Base-by-base conservation (phyloP, 2,113 vertebrate genomes). In the Eudyptes chrysolophus region DNA sequence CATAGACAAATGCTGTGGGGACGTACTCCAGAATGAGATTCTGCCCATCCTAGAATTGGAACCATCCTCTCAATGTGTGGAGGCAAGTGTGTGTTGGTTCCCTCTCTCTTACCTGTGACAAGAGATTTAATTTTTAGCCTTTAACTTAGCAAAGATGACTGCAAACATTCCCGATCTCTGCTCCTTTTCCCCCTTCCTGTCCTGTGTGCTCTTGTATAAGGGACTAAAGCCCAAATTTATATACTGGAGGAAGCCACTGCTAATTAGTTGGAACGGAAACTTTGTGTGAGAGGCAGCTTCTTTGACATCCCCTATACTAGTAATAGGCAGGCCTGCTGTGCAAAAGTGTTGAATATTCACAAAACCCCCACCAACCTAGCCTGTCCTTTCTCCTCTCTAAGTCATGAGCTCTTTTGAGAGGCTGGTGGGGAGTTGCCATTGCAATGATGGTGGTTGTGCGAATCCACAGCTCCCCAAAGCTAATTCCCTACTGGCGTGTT, bases 291-390 rank as follows among this genome's bases (percentile, higher is more conserved):
- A 44, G 61, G 27, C 57, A 71, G 83, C 78, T 84, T 49, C 62
- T 82, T 32, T 74, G 85, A 52, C 92, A 86, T 61, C 58, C 72
- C 58, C 76, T 60, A 4, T 44, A 14, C 95, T 77, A 79, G 71
- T 42, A 84, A 60, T 5, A 49, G 75, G n/a, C 66, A 80, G 76
- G 9, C 75, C 93, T 92, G 94, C 89, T 94, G 94, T 38, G 82
- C 81, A 40, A 18, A 87, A 69, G 90, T 95, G 65, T 51, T 96
- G 93, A 97, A 83, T 94, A 93, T 93, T 97, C 93, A 90, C 78
- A 11, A 26, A n/a, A 87, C 9, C 1, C 4, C 49, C 79, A 34
- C 82, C 65, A 48, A 3, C 42, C 60, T 89, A 81, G 76, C 87
- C 74, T 71, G 84, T 72, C 76, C 80, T 66, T 58, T 38, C 81